phyloP scores from a whole-genome alignment of 2,888 invertebrate genomes.

The Drosophila robusta region DNA sequence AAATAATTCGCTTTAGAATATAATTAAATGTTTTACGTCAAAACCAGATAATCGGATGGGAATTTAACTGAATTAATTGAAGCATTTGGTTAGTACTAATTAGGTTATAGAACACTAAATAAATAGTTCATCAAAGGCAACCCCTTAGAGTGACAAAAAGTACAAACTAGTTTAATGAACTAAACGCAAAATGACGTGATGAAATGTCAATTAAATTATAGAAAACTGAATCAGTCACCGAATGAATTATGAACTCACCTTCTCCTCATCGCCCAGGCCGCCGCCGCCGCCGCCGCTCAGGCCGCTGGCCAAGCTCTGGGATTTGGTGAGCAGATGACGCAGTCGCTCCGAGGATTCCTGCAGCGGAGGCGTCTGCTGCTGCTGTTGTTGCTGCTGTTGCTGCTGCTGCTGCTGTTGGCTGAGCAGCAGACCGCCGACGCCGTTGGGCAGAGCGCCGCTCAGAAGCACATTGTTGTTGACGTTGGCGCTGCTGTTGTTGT shows the following conservation, averaged over 20 bases:
- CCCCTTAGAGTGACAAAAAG: no score
- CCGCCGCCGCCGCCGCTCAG: constrained; percentile 34
- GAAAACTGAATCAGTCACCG: not conserved
- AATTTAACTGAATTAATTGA: no score
- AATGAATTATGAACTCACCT: constrained; percentile 45
- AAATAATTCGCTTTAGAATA: no score
- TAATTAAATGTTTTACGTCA: no score
- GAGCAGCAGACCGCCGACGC: constrained; percentile 69
- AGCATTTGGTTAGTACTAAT: no score
- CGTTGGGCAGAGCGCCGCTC: constrained; percentile 69
- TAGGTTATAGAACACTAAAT: no score
- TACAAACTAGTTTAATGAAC: not conserved
- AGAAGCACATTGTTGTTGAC: constrained; percentile 59
- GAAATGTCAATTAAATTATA: not conserved
- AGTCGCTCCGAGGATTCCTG: constrained; percentile 86
- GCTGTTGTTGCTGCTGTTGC: constrained; percentile 63
- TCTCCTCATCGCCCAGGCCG: constrained; percentile 79
- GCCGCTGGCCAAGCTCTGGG: constrained; percentile 68
- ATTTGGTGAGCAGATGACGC: constrained; percentile 85
- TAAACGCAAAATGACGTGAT: not conserved
- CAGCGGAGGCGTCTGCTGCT: constrained; percentile 61
- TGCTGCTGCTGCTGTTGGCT: constrained; percentile 56
- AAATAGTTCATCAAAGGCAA: no score
- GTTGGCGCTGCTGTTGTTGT: constrained; percentile 78
- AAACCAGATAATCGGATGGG: no score